Evolutionary conservation across 35 echinoderm and acorn worm species (phyloP), one percentile per base, ranked within the genome.

Genomic region (Hemicentrotus pulcherrimus): DNA sequence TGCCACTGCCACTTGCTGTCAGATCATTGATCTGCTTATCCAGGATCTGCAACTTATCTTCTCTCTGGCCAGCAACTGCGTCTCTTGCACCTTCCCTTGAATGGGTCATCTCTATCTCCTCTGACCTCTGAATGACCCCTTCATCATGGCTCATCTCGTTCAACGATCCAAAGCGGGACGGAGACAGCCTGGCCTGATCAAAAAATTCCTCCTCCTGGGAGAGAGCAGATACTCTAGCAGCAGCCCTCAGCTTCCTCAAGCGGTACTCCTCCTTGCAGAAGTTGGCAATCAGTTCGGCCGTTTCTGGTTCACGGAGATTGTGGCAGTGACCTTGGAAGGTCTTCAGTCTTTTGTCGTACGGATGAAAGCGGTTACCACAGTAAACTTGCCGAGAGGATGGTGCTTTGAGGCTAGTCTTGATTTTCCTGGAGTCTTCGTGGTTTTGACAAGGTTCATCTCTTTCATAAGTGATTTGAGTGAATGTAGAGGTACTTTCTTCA

Each of bases 261-360:
- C 88, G 88, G 46, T 90, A 90, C 14, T 33, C 88, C 32, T 90
- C 88, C 32, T 90, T 47, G 32, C 32, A 90, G 32, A 90, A 47
- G 88, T 90, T 90, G 32, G 4, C 31, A 5, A 18, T 90, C 32
- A 90, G 88, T 16, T 90, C 32, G 4, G 32, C 15, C 5, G 46
- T 90, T 45, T 47, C 88, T 90, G 88, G 88, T 45, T 47, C 32
- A 47, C 32, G 46, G 88, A 90, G 32, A 16, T 30, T 32, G 31
- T 22, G 88, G 88, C 46, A 90, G 88, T 90, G 88, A 45, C 88
- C 88, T 14, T 90, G 88, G 32, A 90, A 90, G 32, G 32, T 45
- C 88, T 90, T 90, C 32, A 16, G 9, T 47, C 88, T 33, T 30
- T 47, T 90, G 46, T 90, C 88, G 24, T 90, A 90, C 0, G 88